Evolutionary conservation across 1,140 invertebrate genomes (phyloP).

Genomic region (Hesperophylax magnus): DNA sequence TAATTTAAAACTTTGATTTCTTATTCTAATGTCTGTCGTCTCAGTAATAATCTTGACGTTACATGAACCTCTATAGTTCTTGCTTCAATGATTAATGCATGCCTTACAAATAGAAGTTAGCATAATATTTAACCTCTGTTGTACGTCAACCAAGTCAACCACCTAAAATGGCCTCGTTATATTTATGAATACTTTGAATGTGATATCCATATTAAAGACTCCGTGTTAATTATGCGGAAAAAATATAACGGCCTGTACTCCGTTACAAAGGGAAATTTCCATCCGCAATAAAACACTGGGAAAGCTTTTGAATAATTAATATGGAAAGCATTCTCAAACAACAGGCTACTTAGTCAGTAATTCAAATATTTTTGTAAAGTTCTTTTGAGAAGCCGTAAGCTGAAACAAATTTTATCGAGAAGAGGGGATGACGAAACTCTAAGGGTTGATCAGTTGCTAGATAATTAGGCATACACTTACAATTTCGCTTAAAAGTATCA

Average conservation of each 20-base stretch:
- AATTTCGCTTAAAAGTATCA: too few relatives aligned
- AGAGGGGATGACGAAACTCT: too few relatives aligned
- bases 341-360: slow-evolving; percentile 11
- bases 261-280: slow-evolving; percentile 37
- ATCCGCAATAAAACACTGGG: slow-evolving; percentile 39
- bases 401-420: too few relatives aligned
- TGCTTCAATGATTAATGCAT: slow-evolving; percentile 24
- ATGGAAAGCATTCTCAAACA: slow-evolving; percentile 25
- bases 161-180: slow-evolving; percentile 35
- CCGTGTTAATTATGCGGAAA: slow-evolving; percentile 42
- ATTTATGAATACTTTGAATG: slow-evolving; percentile 39
- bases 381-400: too few relatives aligned
- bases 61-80: too few relatives aligned
- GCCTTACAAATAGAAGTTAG: slow-evolving; percentile 47
- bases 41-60: too few relatives aligned
- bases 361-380: too few relatives aligned
- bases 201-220: slow-evolving; percentile 46
- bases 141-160: slow-evolving; percentile 41
- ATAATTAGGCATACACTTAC: too few relatives aligned
- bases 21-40: too few relatives aligned
- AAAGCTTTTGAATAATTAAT: slow-evolving; percentile 36
- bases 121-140: slow-evolving; percentile 2
- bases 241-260: slow-evolving; percentile 36
- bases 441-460: too few relatives aligned
- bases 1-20: too few relatives aligned